Percentiles rank a stretch among this genome's conserved stretches.
These are phyloP conservation scores for Cyanocitta stelleri DNA, from an alignment of 2,113 vertebrate species.

Conservation along the genomic window DNA sequence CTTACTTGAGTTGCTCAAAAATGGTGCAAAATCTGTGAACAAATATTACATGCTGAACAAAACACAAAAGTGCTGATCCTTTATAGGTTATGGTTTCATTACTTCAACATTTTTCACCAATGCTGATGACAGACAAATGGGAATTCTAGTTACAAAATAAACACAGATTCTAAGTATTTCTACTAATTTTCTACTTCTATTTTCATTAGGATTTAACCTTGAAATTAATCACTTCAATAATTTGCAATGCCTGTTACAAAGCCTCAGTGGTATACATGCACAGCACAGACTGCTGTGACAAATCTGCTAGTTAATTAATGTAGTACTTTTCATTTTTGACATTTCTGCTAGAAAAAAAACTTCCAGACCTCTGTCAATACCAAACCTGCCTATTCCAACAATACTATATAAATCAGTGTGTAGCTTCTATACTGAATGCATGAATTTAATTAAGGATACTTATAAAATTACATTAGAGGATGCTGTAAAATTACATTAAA, in stretches of 20 bases:
- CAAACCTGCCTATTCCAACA: neutral
- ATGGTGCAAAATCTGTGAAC: slow-evolving; percentile 86
- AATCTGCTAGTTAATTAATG: neutral
- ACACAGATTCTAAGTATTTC: neutral
- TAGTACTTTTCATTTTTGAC: neutral
- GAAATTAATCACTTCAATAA: neutral
- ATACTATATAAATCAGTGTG: neutral
- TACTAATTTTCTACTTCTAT: neutral
- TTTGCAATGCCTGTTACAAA: neutral
- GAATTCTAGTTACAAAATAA: neutral
- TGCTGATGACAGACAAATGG: neutral
- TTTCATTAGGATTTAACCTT: neutral
- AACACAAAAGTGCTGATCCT: slow-evolving; percentile 24
- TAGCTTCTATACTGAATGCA: neutral
- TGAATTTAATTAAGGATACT: neutral
- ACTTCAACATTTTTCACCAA: neutral
- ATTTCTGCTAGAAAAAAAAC: neutral
- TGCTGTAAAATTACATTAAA: neutral
- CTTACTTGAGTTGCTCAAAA: slow-evolving; percentile 88
- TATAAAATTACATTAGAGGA: neutral
- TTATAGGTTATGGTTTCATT: neutral
- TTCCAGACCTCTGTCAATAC: neutral
- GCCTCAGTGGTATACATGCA: neutral
- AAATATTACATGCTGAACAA: slow-evolving; percentile 82
- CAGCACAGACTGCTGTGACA: neutral